phyloP scores from a whole-genome alignment of 2,888 invertebrate species.

The Ceraclea dissimilis region DNA sequence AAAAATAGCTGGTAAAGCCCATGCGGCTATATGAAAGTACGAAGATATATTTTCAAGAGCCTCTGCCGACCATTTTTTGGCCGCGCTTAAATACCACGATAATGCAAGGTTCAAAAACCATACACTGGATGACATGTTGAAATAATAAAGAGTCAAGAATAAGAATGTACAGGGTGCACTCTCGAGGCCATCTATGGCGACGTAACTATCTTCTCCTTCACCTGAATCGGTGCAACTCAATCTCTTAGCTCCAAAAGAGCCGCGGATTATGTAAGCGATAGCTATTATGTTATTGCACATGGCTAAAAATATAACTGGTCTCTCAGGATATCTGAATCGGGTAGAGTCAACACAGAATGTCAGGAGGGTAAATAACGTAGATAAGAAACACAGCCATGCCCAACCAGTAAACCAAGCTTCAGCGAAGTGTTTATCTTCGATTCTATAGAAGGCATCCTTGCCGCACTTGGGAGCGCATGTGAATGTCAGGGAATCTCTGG shows the following conservation, averaged over 20 bases:
- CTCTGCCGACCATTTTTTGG: conserved; percentile 90
- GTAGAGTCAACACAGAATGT: conserved; percentile 87
- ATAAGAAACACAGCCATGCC: conserved; percentile 69
- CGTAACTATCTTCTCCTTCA: conserved; percentile 33
- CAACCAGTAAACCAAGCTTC: conserved; percentile 71
- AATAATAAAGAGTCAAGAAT: conserved; percentile 70
- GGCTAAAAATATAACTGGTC: conserved; percentile 84
- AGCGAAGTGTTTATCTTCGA: conserved; percentile 59
- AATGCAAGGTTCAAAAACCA: conserved; percentile 87
- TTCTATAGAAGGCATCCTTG: conserved; percentile 59
- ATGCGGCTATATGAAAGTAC: conserved; percentile 78
- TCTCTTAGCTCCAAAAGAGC: conserved; percentile 44
- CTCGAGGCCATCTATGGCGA: conserved; percentile 44
- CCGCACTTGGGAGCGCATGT: conserved; percentile 55
- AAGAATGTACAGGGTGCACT: conserved; percentile 61
- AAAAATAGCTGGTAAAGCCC: conserved; percentile 81
- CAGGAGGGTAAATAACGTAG: conserved; percentile 74
- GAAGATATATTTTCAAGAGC: conserved; percentile 80
- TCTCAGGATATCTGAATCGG: conserved; percentile 86
- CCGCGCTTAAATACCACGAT: conserved; percentile 85
- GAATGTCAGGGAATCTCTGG: conserved; percentile 39
- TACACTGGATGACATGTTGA: conserved; percentile 69
- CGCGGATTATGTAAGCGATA: conserved; percentile 63
- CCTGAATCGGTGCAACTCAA: conserved; percentile 35
- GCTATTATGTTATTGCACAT: conserved; percentile 79